Base-by-base conservation (phyloP, 2,797 vertebrate genomes). In the Lutra lutra region DNA sequence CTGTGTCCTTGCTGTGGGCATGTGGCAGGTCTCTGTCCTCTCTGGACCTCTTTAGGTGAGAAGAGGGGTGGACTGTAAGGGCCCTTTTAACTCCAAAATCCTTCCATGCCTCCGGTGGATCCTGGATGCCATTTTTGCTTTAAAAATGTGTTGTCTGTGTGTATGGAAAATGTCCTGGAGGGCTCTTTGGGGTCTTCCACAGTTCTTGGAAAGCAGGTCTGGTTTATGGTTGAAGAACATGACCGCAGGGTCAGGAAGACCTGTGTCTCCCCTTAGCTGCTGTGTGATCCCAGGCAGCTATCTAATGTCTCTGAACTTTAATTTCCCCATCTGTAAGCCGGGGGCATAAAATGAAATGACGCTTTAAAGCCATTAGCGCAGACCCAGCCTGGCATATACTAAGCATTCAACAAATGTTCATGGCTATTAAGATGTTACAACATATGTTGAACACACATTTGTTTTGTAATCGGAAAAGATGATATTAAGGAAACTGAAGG, bases 21-120 rank as follows among this genome's bases (percentile, higher is more conserved):
- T 40, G 1, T 60, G 66, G 21, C 43, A 38, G 62, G 7, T 17
- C 40, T 54, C 75, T 35, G 25, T 27, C 38, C n/a, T 58, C 84
- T 72, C 77, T n/a, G 38, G 48, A 25, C 40, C 60, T 86, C n/a
- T 13, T 5, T 7, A 2, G 32, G 18, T 1, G 29, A 82, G 75
- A 73, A 0, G 5, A 62, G 46, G n/a, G 29, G 43, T 12, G 17
- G 64, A 20, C n/a, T 66, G 0, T 14, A 2, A 64, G 54, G n/a
- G 4, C 8, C 4, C 21, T 46, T 73, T 68, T 35, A 43, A 62
- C n/a, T 46, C 54, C 64, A 21, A 85, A 54, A 51, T 35, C 66
- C 40, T 86, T 18, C 68, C 43, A 8, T 21, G 7, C 18, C 20
- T 43, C 73, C 64, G 60, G 12, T 0, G 8, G 27, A 54, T 68